These are phyloP conservation scores for Nibea albiflora DNA, from an alignment of 2,113 vertebrate species.

Conservation along the genomic window DNA sequence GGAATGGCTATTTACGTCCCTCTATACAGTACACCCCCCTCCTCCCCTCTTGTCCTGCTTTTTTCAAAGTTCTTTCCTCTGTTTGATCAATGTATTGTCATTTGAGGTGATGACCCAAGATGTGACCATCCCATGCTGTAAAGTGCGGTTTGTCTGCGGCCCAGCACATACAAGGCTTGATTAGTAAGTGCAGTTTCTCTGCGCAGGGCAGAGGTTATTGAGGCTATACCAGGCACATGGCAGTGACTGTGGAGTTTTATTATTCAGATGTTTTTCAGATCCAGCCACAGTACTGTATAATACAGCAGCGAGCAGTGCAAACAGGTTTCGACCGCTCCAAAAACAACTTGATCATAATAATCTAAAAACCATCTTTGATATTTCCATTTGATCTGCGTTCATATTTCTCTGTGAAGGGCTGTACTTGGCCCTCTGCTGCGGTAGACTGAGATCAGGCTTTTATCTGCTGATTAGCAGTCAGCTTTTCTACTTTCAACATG, in stretches of 20 bases:
- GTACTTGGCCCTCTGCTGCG: constrained; percentile 1
- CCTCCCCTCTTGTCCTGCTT: background rate
- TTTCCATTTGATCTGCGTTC: constrained; percentile 31
- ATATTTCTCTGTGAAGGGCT: background rate
- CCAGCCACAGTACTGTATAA: constrained; percentile 23
- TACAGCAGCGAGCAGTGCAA: constrained; percentile 17
- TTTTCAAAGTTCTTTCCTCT: constrained; percentile 25
- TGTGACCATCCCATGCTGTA: constrained; percentile 49
- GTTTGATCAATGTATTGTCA: constrained; percentile 62
- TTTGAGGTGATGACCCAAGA: constrained; percentile 66
- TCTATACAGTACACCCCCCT: constrained; percentile 28
- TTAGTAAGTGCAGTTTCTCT: constrained; percentile 57
- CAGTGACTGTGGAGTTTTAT: constrained; percentile 45
- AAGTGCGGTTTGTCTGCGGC: constrained; percentile 62
- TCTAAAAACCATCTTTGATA: constrained; percentile 40
- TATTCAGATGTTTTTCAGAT: constrained; percentile 63
- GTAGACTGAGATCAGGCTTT: background rate
- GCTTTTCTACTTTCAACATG: background rate
- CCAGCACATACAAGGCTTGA: constrained; percentile 57
- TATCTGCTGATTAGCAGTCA: constrained; percentile 11
- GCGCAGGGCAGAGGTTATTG: constrained; percentile 64
- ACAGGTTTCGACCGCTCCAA: constrained; percentile 16
- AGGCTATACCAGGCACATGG: constrained; percentile 61
- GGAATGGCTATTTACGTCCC: constrained; percentile 65
- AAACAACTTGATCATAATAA: constrained; percentile 58